Conservation (phyloP, 2,113 vertebrate genomes). For the Nyctibius bracteatus region DNA sequence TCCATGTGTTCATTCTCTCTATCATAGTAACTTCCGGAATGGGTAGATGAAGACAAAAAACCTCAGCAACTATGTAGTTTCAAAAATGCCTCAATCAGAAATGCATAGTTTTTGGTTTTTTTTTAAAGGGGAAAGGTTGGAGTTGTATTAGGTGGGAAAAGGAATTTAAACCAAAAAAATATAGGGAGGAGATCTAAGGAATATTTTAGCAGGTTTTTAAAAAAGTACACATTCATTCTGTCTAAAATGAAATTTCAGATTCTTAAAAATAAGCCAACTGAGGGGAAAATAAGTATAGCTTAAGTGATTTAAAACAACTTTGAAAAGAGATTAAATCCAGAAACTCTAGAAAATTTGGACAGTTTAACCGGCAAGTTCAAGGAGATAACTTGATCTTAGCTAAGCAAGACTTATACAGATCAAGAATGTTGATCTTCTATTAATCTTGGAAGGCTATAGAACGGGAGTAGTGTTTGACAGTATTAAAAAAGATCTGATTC, state of each 20-base stretch:
- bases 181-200: background rate
- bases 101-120: background rate
- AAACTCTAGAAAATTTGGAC: background rate
- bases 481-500: background rate
- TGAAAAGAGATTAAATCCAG: background rate
- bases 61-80: background rate
- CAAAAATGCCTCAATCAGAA: background rate
- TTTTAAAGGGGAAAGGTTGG: background rate
- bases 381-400: background rate
- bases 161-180: background rate
- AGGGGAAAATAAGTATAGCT: background rate
- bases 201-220: background rate
- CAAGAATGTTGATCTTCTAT: background rate
- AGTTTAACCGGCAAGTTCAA: background rate
- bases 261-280: background rate
- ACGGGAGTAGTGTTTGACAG: background rate
- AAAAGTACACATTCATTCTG: background rate
- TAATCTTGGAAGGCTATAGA: background rate
- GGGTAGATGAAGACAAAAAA: background rate
- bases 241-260: background rate
- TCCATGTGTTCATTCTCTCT: background rate
- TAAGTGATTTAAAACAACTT: background rate
- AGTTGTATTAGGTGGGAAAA: background rate
- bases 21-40: background rate
- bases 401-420: background rate